A percentile compares a stretch with the other conserved stretches of the same genome.
Conservation (phyloP, 1,140 invertebrate species). For the Drosophila ohnishii region DNA sequence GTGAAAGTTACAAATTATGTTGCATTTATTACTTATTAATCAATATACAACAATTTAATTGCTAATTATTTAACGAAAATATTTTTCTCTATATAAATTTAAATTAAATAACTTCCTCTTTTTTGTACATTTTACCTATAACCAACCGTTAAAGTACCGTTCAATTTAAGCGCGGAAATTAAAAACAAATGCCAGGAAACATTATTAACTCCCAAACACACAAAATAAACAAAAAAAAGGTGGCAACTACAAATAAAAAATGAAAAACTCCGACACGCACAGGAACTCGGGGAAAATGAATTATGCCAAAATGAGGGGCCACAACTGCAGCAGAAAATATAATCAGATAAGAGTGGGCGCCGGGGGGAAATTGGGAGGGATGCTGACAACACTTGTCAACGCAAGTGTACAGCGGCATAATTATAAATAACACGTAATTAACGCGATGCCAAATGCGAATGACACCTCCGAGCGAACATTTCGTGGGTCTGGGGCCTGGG, state of each 20-base stretch:
- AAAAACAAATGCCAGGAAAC: slow-evolving; percentile 48
- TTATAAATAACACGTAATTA: slow-evolving; percentile 81
- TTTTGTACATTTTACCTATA: background rate
- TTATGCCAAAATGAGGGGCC: slow-evolving; percentile 36
- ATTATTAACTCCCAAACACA: slow-evolving; percentile 43
- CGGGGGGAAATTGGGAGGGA: background rate
- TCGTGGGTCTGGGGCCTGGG: slow-evolving; percentile 14
- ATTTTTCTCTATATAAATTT: no score
- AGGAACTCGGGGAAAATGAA: slow-evolving; percentile 40
- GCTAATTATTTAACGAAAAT: background rate
- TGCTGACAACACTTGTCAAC: slow-evolving; percentile 78
- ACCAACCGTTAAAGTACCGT: slow-evolving; percentile 10
- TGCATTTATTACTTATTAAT: background rate
- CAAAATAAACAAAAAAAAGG: slow-evolving; percentile 15
- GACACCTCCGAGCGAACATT: slow-evolving; percentile 59
- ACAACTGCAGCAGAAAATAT: slow-evolving; percentile 36
- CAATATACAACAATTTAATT: background rate
- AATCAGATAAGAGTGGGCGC: slow-evolving; percentile 4
- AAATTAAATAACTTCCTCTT: background rate
- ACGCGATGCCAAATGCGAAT: slow-evolving; percentile 77
- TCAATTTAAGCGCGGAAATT: slow-evolving; percentile 49
- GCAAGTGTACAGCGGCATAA: slow-evolving; percentile 75
- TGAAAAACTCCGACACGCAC: slow-evolving; percentile 49
- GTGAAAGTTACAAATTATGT: background rate
- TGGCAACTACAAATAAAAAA: slow-evolving; percentile 20